These are phyloP conservation scores for Lamproptera curius DNA, from an alignment of 2,888 invertebrate genomes.

Conservation along the genomic window DNA sequence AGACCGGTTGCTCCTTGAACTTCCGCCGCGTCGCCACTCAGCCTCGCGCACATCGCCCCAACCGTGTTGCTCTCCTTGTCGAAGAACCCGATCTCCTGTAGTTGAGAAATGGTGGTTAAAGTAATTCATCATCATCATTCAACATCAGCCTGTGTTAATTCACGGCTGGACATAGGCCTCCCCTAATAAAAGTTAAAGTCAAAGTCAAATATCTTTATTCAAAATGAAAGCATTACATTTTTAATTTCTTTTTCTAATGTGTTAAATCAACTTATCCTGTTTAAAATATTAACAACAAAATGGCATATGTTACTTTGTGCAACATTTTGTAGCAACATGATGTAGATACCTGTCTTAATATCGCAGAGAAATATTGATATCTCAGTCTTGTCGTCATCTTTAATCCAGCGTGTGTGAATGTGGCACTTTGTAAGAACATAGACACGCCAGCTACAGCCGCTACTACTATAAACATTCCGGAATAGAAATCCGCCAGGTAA, in stretches of 20 bases:
- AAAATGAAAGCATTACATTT: no score
- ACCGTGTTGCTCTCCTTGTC: conserved; percentile 79
- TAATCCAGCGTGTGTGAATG: conserved; percentile 87
- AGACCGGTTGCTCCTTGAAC: conserved; percentile 82
- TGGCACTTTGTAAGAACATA: conserved; percentile 82
- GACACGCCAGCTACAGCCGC: conserved; percentile 82
- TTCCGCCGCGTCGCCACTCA: conserved; percentile 81
- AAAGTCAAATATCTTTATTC: no score
- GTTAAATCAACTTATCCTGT: no score
- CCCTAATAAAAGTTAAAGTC: no score
- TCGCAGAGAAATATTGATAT: conserved; percentile 65
- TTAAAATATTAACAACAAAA: no score
- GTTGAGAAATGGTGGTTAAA: no score
- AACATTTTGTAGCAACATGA: neutral
- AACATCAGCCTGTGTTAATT: no score
- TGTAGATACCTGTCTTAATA: conserved; percentile 70
- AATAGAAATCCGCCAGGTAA: conserved; percentile 78
- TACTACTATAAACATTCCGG: conserved; percentile 81
- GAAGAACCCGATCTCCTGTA: conserved; percentile 80
- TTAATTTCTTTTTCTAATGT: no score
- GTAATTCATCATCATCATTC: no score
- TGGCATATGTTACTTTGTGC: no score
- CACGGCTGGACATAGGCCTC: no score
- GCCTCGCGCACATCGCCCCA: conserved; percentile 80
- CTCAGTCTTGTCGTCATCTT: conserved; percentile 83